A percentile compares a stretch with the other conserved stretches of the same genome.
phyloP scores from a whole-genome alignment of 2,113 vertebrate species.

The Chroicocephalus ridibundus region DNA sequence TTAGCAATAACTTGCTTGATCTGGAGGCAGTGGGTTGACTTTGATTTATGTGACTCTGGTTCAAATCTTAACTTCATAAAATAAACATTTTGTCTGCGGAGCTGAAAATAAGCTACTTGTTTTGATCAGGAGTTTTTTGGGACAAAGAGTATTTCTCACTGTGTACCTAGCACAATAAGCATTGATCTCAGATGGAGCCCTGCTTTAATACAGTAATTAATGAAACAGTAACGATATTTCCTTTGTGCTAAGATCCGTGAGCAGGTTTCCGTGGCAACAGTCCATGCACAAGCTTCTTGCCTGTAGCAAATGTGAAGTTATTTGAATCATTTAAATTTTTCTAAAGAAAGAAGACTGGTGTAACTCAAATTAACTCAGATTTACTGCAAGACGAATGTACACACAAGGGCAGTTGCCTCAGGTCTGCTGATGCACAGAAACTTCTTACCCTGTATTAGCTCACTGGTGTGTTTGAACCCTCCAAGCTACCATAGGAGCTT shows the following conservation, averaged over 20 bases:
- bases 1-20: neutral
- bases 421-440: neutral
- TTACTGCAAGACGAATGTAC: neutral
- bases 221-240: slow-evolving; percentile 9
- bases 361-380: slow-evolving; percentile 43
- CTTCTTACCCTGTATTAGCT: neutral
- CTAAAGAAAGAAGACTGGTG: neutral
- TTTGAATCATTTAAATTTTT: slow-evolving; percentile 46
- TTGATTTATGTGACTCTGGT: slow-evolving; percentile 11
- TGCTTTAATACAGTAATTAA: slow-evolving; percentile 58
- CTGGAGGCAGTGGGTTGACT: neutral
- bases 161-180: neutral
- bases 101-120: neutral
- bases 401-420: neutral
- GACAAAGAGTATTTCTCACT: neutral
- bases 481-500: neutral
- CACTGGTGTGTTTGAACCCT: neutral
- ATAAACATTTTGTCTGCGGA: neutral
- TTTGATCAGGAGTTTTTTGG: neutral
- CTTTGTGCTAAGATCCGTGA: slow-evolving; percentile 14
- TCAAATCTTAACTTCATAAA: neutral
- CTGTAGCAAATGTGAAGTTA: slow-evolving; percentile 47
- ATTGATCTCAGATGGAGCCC: neutral
- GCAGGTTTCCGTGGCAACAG: slow-evolving; percentile 43
- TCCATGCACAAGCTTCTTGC: slow-evolving; percentile 7